phyloP scores from a whole-genome alignment of 2,113 vertebrate species.

The Ailurus styani region DNA sequence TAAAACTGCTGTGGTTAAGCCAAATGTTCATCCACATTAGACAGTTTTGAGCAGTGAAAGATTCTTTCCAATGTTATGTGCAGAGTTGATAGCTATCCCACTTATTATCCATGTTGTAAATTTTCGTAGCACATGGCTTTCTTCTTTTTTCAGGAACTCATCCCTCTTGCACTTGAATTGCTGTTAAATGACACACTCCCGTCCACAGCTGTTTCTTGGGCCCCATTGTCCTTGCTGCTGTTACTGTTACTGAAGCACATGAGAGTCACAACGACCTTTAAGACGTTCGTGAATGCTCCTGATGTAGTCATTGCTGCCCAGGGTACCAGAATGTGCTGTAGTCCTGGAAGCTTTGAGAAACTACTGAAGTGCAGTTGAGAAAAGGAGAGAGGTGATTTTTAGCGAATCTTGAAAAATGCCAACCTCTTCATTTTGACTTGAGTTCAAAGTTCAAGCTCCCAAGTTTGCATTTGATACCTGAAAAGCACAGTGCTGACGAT shows the following conservation, averaged over 20 bases:
- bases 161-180: not conserved
- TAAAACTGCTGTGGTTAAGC: not conserved
- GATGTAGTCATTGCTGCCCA: conserved; percentile 42
- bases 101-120: not conserved
- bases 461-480: not conserved
- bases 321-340: conserved; percentile 61
- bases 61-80: not conserved
- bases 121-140: not conserved
- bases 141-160: not conserved
- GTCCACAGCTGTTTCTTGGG: not conserved
- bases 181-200: not conserved
- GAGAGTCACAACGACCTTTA: conserved; percentile 37
- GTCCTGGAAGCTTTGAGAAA: conserved; percentile 27
- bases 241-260: conserved; percentile 59
- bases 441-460: not conserved
- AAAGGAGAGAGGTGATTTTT: not conserved
- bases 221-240: not conserved
- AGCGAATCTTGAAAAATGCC: not conserved
- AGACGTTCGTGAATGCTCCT: conserved; percentile 52
- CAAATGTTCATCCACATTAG: not conserved
- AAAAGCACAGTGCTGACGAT: not conserved
- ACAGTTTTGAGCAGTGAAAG: not conserved
- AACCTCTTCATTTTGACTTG: conserved; percentile 8
- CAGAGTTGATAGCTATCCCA: not conserved
- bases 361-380: not conserved